These are phyloP conservation scores for Leucophenga maculata DNA, from an alignment of 2,888 invertebrate genomes.

Conservation along the genomic window DNA sequence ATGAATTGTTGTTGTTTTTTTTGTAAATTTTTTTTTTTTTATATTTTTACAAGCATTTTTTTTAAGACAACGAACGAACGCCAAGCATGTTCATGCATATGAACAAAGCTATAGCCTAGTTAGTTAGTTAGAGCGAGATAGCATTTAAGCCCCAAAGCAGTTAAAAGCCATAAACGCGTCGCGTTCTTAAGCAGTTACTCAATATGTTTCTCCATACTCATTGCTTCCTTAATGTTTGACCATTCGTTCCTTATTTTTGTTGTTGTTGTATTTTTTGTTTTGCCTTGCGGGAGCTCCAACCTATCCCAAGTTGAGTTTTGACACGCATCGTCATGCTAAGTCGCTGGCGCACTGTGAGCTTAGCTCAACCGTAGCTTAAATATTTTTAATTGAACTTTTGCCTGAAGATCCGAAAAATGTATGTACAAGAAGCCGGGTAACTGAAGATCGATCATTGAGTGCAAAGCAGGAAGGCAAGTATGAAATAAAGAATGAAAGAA, in stretches of 20 bases:
- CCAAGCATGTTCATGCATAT: conserved; percentile 1
- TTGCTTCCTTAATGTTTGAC: background rate
- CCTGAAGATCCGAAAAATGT: conserved; percentile 48
- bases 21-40: conserved; percentile 9
- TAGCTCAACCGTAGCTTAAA: conserved; percentile 45
- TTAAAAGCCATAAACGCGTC: conserved; percentile 9
- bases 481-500: too few species aligned
- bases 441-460: too few species aligned
- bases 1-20: conserved; percentile 8
- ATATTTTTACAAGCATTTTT: conserved; percentile 5
- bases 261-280: conserved; percentile 34
- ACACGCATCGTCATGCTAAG: conserved; percentile 60
- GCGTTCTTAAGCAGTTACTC: conserved; percentile 14
- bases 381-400: conserved; percentile 68
- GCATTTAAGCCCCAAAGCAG: background rate
- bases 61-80: conserved; percentile 5
- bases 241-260: conserved; percentile 30
- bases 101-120: background rate
- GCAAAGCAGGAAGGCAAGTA: too few species aligned
- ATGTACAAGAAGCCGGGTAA: too few species aligned
- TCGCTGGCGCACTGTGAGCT: background rate
- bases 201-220: background rate
- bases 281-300: conserved; percentile 67
- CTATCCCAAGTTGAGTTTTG: conserved; percentile 70
- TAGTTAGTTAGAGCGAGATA: too few species aligned